Percentiles rank a stretch among this genome's conserved stretches.
Evolutionary conservation across 2,888 invertebrate genomes (phyloP).

Genomic region (Lepas anatifera): DNA sequence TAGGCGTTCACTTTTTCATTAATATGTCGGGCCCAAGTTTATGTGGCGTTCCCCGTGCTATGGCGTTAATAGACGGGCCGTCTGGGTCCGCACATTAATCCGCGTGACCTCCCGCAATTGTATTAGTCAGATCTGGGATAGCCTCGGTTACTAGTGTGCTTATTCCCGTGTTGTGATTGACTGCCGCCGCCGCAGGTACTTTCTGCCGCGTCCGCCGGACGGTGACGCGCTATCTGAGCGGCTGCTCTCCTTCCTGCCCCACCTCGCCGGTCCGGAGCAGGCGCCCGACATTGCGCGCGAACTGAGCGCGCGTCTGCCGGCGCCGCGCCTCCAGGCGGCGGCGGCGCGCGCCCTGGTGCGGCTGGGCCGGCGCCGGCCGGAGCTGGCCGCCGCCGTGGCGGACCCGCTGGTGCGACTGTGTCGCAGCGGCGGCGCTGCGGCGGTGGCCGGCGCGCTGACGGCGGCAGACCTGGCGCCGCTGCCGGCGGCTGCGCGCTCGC

Average conservation of each 20-base stretch:
- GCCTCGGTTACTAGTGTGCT: too few species aligned
- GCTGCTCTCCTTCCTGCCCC: background rate
- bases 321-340: background rate
- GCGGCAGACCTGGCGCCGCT: background rate
- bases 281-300: background rate
- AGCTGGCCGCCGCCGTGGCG: background rate
- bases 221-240: background rate
- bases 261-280: background rate
- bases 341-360: background rate
- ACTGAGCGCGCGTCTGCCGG: background rate
- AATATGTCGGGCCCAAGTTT: too few species aligned
- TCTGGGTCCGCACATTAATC: too few species aligned
- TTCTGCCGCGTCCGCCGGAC: background rate
- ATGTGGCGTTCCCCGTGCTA: too few species aligned
- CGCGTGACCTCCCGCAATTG: too few species aligned
- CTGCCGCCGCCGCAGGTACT: background rate
- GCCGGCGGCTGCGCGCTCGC: background rate
- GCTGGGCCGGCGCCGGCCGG: background rate
- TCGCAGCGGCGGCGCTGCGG: background rate
- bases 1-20: too few species aligned
- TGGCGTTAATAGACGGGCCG: too few species aligned
- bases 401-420: background rate
- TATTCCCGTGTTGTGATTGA: too few species aligned
- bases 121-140: background rate
- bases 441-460: background rate